Evolutionary conservation across 2,797 vertebrate genomes (phyloP).

Genomic region (Onychomys torridus): DNA sequence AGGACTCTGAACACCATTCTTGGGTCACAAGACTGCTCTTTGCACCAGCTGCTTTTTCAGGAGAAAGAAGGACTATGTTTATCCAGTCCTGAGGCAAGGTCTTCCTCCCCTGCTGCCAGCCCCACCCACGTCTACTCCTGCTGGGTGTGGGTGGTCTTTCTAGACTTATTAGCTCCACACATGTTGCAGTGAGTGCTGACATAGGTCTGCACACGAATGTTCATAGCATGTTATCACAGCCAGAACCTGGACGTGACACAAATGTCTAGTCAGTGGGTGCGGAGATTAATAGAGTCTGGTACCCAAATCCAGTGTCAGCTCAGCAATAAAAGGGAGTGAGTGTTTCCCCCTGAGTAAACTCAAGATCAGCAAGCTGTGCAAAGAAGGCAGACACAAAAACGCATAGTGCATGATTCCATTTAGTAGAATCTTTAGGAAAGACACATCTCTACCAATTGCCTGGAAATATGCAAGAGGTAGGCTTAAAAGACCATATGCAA

Average conservation of each 20-base stretch:
- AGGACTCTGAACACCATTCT: not conserved
- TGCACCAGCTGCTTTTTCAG: not conserved
- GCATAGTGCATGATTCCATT: too few species aligned
- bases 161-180: not conserved
- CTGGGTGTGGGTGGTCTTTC: not conserved
- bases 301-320: slow-evolving; percentile 19
- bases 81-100: not conserved
- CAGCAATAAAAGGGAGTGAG: not conserved
- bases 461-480: not conserved
- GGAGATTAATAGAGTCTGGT: not conserved
- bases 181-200: not conserved
- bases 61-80: not conserved
- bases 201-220: slow-evolving; percentile 11
- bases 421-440: not conserved
- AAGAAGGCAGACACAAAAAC: not conserved
- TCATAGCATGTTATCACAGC: slow-evolving; percentile 33
- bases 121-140: not conserved
- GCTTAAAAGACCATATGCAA: not conserved
- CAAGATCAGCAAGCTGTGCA: not conserved
- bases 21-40: not conserved
- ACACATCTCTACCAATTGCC: not conserved
- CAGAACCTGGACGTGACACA: not conserved
- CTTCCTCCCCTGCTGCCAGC: not conserved
- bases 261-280: not conserved
- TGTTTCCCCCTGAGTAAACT: not conserved